These are phyloP conservation scores for Bombus pyrosoma DNA, from an alignment of 1,140 invertebrate genomes.

Conservation along the genomic window DNA sequence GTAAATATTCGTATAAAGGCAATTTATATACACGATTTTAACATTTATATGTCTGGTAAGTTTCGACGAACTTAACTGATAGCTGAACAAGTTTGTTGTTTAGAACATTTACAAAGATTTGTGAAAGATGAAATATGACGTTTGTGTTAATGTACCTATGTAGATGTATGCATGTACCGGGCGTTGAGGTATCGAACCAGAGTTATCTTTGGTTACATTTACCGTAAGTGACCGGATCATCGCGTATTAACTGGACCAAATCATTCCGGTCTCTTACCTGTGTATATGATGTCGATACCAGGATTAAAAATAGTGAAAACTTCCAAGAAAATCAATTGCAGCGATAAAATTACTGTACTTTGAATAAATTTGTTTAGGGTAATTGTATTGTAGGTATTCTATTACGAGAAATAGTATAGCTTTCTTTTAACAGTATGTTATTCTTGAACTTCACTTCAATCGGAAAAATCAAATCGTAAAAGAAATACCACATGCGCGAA, in stretches of 20 bases:
- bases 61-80: too few relatives aligned
- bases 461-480: background rate
- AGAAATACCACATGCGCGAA: background rate
- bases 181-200: conserved; percentile 33
- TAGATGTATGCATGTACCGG: background rate
- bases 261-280: conserved; percentile 48
- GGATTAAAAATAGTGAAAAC: conserved; percentile 42
- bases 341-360: conserved; percentile 19
- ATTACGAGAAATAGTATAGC: background rate
- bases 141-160: conserved; percentile 10
- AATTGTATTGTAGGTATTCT: background rate
- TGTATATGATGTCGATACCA: conserved; percentile 18
- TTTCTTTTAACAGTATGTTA: background rate
- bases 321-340: conserved; percentile 40
- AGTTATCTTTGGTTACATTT: conserved; percentile 48
- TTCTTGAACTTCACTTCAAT: background rate
- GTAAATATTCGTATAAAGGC: background rate
- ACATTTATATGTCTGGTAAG: background rate
- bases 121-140: background rate
- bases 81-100: background rate
- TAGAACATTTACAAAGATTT: background rate
- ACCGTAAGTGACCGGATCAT: conserved; percentile 21
- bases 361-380: conserved; percentile 23
- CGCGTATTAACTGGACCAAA: conserved; percentile 47
- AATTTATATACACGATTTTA: too few relatives aligned